Evolutionary conservation across 2,888 invertebrate species (phyloP), one percentile per base, ranked within the genome.

Genomic region (Aplocera efformata): DNA sequence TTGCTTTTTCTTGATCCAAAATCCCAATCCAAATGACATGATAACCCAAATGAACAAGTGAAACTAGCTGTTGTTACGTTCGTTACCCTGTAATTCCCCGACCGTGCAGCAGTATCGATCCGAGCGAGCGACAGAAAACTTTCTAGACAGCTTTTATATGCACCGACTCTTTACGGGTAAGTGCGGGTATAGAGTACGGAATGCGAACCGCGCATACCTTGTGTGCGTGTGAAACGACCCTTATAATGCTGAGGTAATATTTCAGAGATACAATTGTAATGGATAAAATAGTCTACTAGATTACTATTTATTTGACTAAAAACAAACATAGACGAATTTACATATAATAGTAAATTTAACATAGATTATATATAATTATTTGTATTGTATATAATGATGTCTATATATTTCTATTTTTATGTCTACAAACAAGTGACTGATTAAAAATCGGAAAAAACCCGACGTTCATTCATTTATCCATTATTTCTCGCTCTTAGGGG

Each of bases 131-230:
- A 84, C 85, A 86, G 83, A 84, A 86, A 89, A 88, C 88, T 89
- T 88, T 89, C 86, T 83, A 89, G 88, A 89, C 88, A 79, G 86
- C 81, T 89, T 89, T 89, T 89, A 88, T 89, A 86, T 88, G 88
- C 86, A 86, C 79, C 81, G 73, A 76, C 80, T 82, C 80, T 83
- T 81, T 81, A 75, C 72, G 67, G 67, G 72, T 69, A 67, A 72
- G 77, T 78, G 75, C 74, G 69, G 64, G 50, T 48, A 56, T 53
- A 54, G 63, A 47, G 52, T 41, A 39, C 51, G 55, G 53, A 39
- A 49, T 48, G 43, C 35, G 49, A 43, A 41, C 53, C 56, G 50
- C 45, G 50, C 38, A 64, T 56, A 56, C 50, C 57, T 42, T 33
- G 38, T 44, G 38, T 50, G 47, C 38, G 53, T 55, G 60, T 50